Evolutionary conservation across 2,888 invertebrate genomes (phyloP), one percentile per base, ranked within the genome.

Genomic region (Nemurella pictetii): DNA sequence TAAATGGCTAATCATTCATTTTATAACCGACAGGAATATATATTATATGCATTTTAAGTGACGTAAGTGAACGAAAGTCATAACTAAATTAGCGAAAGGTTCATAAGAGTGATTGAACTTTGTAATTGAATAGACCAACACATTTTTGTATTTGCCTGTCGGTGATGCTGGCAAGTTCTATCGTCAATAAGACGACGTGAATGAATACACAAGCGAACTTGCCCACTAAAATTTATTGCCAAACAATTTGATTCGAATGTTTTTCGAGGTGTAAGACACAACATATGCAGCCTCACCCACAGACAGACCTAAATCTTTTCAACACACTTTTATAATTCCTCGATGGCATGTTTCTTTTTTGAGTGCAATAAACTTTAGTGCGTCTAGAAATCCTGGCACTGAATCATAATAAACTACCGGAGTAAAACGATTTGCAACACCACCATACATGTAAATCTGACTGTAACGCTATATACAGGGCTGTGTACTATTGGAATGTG

Each of bases 191-290:
- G 12, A 75, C 75, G 75, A 25, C 29, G 29, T n/a, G n/a, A 55
- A 20, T 55, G 55, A 12, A 12, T 20, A 35, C 4, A 4, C 12
- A 35, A 35, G 5, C 12, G 5, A 12, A 20, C 55, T 55, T 20
- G 20, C 15, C 55, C 26, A 81, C 80, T 26, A n/a, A 81, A 81
- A 36, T 36, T 81, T 81, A 81, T 81, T 30, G 80, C 80, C 30
- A 78, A 29, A 78, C n/a, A 20, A n/a, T n/a, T 78, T 78, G 28
- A 78, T 78, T 81, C 32, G 29, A 81, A 81, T 36, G 36, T 81
- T 26, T 81, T 81, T 81, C 80, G n/a, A 82, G 55, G 29, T 28
- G 82, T 72, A 72, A 82, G 72, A 72, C 82, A 82, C 82, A 74
- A n/a, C n/a, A n/a, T n/a, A 32, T 32, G 32, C 32, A 35, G 30